These are phyloP conservation scores for Orchestia grillus DNA, from an alignment of 1,140 invertebrate genomes.

Conservation along the genomic window DNA sequence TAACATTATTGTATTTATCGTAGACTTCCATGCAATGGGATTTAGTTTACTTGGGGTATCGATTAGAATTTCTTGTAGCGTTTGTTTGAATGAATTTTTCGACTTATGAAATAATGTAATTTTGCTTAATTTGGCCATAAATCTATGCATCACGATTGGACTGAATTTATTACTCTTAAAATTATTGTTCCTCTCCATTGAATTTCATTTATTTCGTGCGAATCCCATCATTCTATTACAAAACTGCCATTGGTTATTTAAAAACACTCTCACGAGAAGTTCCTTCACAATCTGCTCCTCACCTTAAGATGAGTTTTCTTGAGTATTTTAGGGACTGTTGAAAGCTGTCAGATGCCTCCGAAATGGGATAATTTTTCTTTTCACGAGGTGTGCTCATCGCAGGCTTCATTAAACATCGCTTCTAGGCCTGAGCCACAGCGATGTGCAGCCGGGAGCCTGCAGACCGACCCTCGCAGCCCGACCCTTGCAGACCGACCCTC, in stretches of 20 bases:
- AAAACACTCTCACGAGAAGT: background rate
- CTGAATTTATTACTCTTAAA: background rate
- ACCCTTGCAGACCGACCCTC: background rate
- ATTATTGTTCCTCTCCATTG: background rate
- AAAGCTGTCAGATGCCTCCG: background rate
- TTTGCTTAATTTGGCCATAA: too few relatives aligned
- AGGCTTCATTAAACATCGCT: background rate
- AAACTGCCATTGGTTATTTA: background rate
- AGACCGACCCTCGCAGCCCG: background rate
- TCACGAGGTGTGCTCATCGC: background rate
- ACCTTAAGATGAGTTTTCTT: background rate
- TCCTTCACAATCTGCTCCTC: background rate
- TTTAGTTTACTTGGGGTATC: too few relatives aligned
- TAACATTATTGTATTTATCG: too few relatives aligned
- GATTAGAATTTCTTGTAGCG: too few relatives aligned
- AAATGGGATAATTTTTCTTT: background rate
- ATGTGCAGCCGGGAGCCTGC: background rate
- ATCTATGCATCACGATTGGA: too few relatives aligned
- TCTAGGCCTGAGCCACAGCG: background rate
- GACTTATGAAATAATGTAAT: too few relatives aligned
- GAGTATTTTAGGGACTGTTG: background rate
- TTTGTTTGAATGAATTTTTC: too few relatives aligned
- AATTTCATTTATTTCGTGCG: background rate
- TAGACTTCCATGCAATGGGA: too few relatives aligned
- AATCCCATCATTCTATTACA: background rate